These are phyloP conservation scores for Nasonia vitripennis DNA, from an alignment of 1,140 invertebrate species.

Conservation along the genomic window DNA sequence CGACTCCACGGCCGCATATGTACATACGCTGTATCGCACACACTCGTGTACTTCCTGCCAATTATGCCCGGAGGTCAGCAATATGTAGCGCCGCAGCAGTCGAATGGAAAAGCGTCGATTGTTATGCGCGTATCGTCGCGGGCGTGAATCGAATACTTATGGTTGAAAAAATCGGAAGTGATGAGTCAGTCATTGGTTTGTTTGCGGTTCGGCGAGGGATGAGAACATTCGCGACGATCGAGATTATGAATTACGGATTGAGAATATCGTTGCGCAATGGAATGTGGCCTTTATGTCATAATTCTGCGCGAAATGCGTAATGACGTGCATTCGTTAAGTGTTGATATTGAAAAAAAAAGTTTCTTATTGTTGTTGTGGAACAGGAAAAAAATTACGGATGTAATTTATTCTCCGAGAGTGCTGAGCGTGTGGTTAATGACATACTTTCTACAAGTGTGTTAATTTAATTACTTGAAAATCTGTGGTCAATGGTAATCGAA, in stretches of 20 bases:
- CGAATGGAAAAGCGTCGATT: conserved; percentile 7
- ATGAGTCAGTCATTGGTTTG: background rate
- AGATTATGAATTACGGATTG: background rate
- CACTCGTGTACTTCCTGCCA: background rate
- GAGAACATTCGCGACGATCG: background rate
- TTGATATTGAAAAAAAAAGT: background rate
- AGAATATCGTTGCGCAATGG: background rate
- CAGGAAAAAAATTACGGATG: no score
- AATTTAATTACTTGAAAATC: background rate
- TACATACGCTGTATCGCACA: background rate
- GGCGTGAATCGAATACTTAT: background rate
- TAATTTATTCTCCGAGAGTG: no score
- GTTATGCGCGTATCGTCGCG: background rate
- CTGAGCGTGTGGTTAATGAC: no score
- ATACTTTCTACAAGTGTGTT: background rate
- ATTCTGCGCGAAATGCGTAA: no score
- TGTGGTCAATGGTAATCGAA: background rate
- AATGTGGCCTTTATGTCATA: background rate
- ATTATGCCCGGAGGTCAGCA: conserved; percentile 15
- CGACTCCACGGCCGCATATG: background rate
- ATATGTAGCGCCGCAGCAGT: background rate
- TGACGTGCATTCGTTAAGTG: background rate
- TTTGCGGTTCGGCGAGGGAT: background rate
- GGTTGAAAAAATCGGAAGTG: background rate
- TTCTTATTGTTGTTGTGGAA: background rate